phyloP scores from a whole-genome alignment of 30 jellyfish, hydroid and myxozoan genomes.

The Aurelia coerulea region DNA sequence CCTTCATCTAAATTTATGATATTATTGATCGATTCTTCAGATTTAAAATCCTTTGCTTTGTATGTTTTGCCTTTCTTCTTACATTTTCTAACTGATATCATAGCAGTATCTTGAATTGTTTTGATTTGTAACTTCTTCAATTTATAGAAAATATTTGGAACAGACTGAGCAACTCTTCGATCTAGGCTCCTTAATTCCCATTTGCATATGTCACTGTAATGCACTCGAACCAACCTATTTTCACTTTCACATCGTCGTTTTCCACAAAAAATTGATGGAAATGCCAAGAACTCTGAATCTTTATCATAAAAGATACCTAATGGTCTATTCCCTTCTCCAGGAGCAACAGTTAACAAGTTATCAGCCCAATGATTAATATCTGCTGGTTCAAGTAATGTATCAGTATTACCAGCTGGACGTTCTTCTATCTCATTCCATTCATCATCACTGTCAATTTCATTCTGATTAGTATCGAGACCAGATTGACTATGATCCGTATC shows the following conservation, averaged over 20 bases:
- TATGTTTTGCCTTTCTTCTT: background rate
- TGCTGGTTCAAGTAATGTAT: constrained; percentile 19
- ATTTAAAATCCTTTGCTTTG: constrained; percentile 26
- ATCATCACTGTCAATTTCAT: constrained; percentile 10
- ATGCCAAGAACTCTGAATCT: constrained; percentile 30
- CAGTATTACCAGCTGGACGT: constrained; percentile 25
- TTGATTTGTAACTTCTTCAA: constrained; percentile 35
- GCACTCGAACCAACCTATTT: background rate
- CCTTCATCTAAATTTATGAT: constrained; percentile 37
- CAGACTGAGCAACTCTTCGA: constrained; percentile 35
- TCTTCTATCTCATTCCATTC: constrained; percentile 36
- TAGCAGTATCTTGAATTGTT: constrained; percentile 35
- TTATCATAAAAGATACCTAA: constrained; percentile 22
- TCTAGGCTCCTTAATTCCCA: constrained; percentile 48
- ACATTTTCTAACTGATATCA: constrained; percentile 36
- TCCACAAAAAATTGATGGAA: constrained; percentile 55
- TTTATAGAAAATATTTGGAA: constrained; percentile 32
- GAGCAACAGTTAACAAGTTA: constrained; percentile 18
- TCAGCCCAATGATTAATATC: background rate
- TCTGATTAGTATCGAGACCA: background rate
- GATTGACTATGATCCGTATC: background rate
- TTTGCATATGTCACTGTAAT: constrained; percentile 33
- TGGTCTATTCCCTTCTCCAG: constrained; percentile 53
- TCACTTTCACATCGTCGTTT: background rate
- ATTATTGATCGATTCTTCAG: background rate